Base-by-base conservation (phyloP, 2,113 vertebrate species). In the Eidolon helvum region DNA sequence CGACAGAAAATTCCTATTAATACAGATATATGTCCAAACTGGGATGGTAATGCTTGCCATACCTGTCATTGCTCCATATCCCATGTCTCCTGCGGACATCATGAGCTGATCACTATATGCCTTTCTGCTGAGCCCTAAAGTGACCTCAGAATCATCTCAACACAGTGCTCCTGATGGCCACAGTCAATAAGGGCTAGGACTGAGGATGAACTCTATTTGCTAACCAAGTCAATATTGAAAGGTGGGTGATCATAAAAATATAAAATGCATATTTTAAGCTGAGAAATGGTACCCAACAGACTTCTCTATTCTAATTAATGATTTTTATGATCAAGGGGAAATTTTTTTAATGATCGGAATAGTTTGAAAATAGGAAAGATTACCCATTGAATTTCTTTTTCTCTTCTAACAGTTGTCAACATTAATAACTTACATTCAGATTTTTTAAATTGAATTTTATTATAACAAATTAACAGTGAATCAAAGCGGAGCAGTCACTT, bases 381-480 rank as follows among this genome's bases (percentile, higher is more conserved):
- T 68, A 55, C 16, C 2, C 5, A 55, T 2, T 87, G 68, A 91
- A 35, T 69, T 90, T 93, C 50, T 87, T n/a, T 90, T 96, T 78
- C 33, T 92, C 11, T 30, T 90, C 55, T 87, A 74, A 65, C 18
- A 86, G 35, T n/a, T 95, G 33, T 82, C 43, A 79, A 71, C 4
- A 88, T 45, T 4, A 65, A 75, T 45, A 95, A 85, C 30, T 71
- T 84, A 45, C 66, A 82, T 75, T 97, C 35, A 90, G n/a, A 82
- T 71, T 75, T 68, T n/a, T n/a, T n/a, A 45, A 50, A 33, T 55
- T 91, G 77, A 50, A 85, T 74, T 75, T 82, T 90, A 78, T 55
- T 92, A 43, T 78, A 59, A 59, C 48, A 93, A 90, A 78, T 65
- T 19, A 78, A 53, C 24, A 80, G 35, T 66, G 87, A 82, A 91